Conservation (phyloP, 2,797 vertebrate genomes). For the Parauchenoglanis ngamensis region DNA sequence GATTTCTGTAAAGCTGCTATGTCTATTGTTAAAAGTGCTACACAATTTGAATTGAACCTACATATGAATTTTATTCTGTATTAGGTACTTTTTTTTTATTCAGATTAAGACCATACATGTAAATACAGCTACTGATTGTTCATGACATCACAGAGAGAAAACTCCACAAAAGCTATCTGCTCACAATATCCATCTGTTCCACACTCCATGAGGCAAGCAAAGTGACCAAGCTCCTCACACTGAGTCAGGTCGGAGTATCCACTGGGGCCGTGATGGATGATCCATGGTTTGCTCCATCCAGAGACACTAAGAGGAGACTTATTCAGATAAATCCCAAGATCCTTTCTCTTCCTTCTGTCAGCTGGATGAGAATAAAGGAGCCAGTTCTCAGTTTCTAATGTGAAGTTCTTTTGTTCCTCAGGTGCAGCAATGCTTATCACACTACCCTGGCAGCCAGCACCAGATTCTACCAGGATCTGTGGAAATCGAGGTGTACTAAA, state of each 20-base stretch:
- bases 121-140: neutral
- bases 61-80: neutral
- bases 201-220: constrained; percentile 88
- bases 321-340: constrained; percentile 89
- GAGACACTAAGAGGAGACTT: constrained; percentile 70
- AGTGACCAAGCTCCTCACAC: constrained; percentile 71
- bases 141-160: constrained; percentile 47
- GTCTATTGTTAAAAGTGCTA: neutral
- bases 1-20: neutral
- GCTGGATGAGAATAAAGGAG: constrained; percentile 89
- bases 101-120: neutral
- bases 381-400: constrained; percentile 71
- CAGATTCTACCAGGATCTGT: constrained; percentile 72
- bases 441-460: constrained; percentile 86
- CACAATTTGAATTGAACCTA: neutral
- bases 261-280: constrained; percentile 82
- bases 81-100: neutral
- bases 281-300: constrained; percentile 78
- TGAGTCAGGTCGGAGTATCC: constrained; percentile 90
- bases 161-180: constrained; percentile 79
- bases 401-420: constrained; percentile 58
- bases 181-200: constrained; percentile 76
- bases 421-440: constrained; percentile 80
- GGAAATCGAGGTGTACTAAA: constrained; percentile 72
- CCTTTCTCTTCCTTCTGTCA: constrained; percentile 64